A percentile compares a stretch with the other conserved stretches of the same genome.
Evolutionary conservation across 1,140 invertebrate species (phyloP).

Genomic region (Amphibalanus amphitrite): DNA sequence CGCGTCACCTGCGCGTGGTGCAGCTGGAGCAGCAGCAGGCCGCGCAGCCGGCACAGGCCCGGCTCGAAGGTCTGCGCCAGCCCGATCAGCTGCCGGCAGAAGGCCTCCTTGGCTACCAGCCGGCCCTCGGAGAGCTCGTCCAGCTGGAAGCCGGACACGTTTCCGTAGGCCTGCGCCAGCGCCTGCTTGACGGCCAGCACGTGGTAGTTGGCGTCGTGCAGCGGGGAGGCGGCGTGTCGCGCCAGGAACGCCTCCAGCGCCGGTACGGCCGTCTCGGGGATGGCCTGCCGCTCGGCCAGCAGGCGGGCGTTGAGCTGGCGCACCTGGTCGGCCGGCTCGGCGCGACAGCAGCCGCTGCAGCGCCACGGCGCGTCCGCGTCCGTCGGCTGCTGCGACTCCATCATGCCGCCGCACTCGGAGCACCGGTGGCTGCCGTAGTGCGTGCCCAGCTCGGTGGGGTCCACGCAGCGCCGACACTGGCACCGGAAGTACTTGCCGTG

Average conservation of each 20-base stretch:
- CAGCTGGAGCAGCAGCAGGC: background rate
- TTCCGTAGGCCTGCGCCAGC: background rate
- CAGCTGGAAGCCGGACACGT: background rate
- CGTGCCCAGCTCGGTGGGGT: conserved; percentile 18
- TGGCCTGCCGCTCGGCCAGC: background rate
- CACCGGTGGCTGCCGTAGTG: conserved; percentile 17
- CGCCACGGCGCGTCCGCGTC: conserved; percentile 24
- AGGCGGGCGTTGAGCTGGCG: background rate
- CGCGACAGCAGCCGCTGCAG: conserved; percentile 7
- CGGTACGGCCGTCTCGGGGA: background rate
- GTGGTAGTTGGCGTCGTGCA: background rate
- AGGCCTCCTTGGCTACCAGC: background rate
- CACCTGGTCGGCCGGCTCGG: background rate
- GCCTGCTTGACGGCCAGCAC: background rate
- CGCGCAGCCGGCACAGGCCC: background rate
- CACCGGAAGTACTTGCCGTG: conserved; percentile 15
- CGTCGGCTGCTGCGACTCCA: conserved; percentile 29
- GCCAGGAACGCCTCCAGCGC: background rate
- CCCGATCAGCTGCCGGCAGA: background rate
- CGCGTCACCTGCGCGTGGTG: background rate
- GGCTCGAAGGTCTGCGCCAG: background rate
- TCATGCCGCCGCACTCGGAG: conserved; percentile 16
- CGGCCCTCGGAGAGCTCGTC: background rate
- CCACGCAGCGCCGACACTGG: conserved; percentile 15
- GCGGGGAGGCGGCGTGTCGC: background rate